Evolutionary conservation across 2,888 invertebrate species (phyloP), one percentile per base, ranked within the genome.

Genomic region (Ceramica pisi): DNA sequence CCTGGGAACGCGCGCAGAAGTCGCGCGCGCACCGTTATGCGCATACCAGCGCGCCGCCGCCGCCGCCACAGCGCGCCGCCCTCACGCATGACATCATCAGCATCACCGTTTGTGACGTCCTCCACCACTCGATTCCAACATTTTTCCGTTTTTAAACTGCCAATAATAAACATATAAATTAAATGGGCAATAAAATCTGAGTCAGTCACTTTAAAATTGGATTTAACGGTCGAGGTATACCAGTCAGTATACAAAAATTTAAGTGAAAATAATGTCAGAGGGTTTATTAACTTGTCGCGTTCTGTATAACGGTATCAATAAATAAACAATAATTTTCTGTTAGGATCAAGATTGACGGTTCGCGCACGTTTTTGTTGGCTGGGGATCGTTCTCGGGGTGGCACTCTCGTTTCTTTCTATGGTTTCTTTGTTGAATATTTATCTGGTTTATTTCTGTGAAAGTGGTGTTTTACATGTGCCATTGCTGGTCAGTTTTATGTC

Each of bases 1-100:
- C 92, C 91, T 93, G 94, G 93, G 94, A 94, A 92, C 91, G 90
- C 86, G 82, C 81, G 85, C 86, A 86, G 80, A 78, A 83, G 74
- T 87, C 88, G 87, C 87, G 84, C 86, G 86, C 85, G 87, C 89
- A 92, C 92, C 92, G 93, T 93, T 92, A 91, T 88, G 80, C 85
- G 78, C 83, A 83, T 84, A 77, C 84, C 84, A 71, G 76, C 80
- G 80, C 76, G 38, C 53, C 26, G 23, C 68, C 51, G 79, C 72
- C 64, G 75, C 80, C 51, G 79, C 72, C 64, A 72, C 80, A 60
- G 41, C 41, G 41, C 62, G 72, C 83, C 81, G 78, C 75, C 81
- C 81, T 80, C 78, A 60, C 85, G 86, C 89, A 87, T 90, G 89
- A 89, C 91, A 88, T 88, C 92, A 89, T 84, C 86, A 81, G 68